Conservation (phyloP, 2,888 invertebrate genomes). For the Hyalella azteca region DNA sequence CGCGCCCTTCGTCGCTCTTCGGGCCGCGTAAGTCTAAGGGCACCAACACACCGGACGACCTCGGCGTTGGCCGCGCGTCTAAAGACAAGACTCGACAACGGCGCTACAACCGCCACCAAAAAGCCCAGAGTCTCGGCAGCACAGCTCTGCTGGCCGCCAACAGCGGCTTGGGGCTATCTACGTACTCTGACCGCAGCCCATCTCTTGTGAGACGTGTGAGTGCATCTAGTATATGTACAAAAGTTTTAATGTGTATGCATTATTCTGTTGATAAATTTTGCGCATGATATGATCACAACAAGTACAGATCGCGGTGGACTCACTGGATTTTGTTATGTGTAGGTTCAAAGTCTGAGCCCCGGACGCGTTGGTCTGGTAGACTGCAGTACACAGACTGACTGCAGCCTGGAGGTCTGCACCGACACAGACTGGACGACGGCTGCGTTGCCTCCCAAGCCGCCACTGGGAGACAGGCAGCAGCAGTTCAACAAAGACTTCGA, state of each 20-base stretch:
- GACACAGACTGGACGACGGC: constrained; percentile 66
- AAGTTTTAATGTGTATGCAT: too few relatives aligned
- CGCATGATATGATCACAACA: too few relatives aligned
- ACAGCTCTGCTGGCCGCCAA: not conserved
- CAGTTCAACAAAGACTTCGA: constrained; percentile 11
- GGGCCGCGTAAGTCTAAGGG: constrained; percentile 37
- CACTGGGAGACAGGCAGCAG: not conserved
- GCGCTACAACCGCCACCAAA: constrained; percentile 2
- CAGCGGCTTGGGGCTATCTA: not conserved
- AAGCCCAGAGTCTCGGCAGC: constrained; percentile 11
- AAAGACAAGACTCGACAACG: constrained; percentile 5
- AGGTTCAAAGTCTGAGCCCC: constrained; percentile 44
- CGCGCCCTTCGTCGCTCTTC: constrained; percentile 50
- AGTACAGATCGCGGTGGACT: too few relatives aligned
- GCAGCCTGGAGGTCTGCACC: constrained; percentile 68
- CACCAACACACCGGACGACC: not conserved
- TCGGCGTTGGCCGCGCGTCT: not conserved
- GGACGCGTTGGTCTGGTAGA: constrained; percentile 63
- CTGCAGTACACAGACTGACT: constrained; percentile 73
- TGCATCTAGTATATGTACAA: too few relatives aligned
- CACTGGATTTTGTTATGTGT: not conserved
- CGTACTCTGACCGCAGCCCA: not conserved
- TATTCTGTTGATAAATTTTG: too few relatives aligned
- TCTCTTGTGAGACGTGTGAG: not conserved
- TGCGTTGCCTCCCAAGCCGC: not conserved